These are phyloP conservation scores for Porites cylindrica DNA, from an alignment of 92 coral and sea anemone species.

Conservation along the genomic window DNA sequence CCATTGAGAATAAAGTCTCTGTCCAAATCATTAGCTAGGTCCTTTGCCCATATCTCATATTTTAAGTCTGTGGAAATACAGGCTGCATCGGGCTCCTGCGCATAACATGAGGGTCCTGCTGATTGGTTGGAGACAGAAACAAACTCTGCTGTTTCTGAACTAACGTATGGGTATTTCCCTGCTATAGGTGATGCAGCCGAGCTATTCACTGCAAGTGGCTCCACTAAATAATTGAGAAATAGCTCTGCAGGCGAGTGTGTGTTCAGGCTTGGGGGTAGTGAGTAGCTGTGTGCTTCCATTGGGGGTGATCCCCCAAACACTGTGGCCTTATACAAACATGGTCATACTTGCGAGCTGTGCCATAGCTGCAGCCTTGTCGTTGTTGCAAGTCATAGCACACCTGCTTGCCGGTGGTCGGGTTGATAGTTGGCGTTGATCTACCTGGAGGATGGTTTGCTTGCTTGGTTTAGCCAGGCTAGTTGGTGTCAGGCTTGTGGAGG, in stretches of 20 bases:
- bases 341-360: too few species aligned
- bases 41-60: background rate
- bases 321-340: background rate
- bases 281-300: constrained; percentile 30
- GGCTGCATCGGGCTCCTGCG: constrained; percentile 50
- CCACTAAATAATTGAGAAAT: constrained; percentile 19
- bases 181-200: background rate
- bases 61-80: constrained; percentile 47
- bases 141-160: background rate
- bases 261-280: background rate
- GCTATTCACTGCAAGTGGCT: constrained; percentile 7
- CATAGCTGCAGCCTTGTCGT: constrained; percentile 6
- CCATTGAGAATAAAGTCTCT: background rate
- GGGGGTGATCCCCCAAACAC: background rate
- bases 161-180: background rate
- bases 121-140: background rate
- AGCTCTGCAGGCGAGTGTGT: constrained; percentile 7
- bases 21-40: constrained; percentile 20
- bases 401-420: constrained; percentile 11
- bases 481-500: background rate
- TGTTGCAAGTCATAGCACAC: constrained; percentile 20
- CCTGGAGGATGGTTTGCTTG: constrained; percentile 10
- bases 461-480: background rate
- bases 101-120: constrained; percentile 20
- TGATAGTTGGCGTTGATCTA: constrained; percentile 18